A percentile compares a stretch with the other conserved stretches of the same genome.
phyloP scores from a whole-genome alignment of 2,888 invertebrate genomes.

The Odontocerum albicorne region DNA sequence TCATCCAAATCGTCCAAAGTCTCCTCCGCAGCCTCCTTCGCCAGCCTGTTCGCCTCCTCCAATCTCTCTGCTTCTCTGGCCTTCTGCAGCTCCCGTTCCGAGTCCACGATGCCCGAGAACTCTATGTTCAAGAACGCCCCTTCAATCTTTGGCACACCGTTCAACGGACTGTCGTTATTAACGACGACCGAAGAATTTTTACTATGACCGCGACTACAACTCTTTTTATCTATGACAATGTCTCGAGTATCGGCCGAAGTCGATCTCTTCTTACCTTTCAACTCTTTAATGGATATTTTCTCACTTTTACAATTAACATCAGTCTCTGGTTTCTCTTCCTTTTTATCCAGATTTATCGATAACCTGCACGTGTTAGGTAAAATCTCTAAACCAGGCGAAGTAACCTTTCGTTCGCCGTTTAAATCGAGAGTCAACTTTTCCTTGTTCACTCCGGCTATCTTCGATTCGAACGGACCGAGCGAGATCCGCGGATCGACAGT shows the following conservation, averaged over 20 bases:
- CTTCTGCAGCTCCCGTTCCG: constrained; percentile 45
- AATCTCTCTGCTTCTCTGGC: constrained; percentile 37
- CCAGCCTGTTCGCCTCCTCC: constrained; percentile 48
- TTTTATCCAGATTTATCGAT: constrained; percentile 33
- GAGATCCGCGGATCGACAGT: constrained; percentile 23
- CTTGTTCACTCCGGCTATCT: constrained; percentile 21
- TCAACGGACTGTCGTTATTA: constrained; percentile 24
- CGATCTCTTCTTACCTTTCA: constrained; percentile 32
- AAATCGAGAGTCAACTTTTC: constrained; percentile 31
- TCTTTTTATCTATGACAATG: constrained; percentile 34
- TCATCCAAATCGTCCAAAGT: constrained; percentile 52
- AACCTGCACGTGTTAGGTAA: constrained; percentile 31
- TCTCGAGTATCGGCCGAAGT: constrained; percentile 34
- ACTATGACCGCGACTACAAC: constrained; percentile 33
- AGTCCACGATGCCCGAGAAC: constrained; percentile 57
- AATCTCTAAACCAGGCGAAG: constrained; percentile 29
- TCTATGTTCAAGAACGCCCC: constrained; percentile 57
- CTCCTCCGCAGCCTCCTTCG: constrained; percentile 43
- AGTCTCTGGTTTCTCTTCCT: constrained; percentile 30
- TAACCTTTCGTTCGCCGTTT: constrained; percentile 26
- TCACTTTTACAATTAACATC: constrained; percentile 24
- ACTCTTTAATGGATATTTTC: constrained; percentile 8
- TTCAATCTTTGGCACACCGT: constrained; percentile 50
- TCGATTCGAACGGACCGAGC: constrained; percentile 24
- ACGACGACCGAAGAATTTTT: constrained; percentile 36